Evolutionary conservation across 2,113 vertebrate species (phyloP), one percentile per base, ranked within the genome.

Genomic region (Sarotherodon lohbergeri): DNA sequence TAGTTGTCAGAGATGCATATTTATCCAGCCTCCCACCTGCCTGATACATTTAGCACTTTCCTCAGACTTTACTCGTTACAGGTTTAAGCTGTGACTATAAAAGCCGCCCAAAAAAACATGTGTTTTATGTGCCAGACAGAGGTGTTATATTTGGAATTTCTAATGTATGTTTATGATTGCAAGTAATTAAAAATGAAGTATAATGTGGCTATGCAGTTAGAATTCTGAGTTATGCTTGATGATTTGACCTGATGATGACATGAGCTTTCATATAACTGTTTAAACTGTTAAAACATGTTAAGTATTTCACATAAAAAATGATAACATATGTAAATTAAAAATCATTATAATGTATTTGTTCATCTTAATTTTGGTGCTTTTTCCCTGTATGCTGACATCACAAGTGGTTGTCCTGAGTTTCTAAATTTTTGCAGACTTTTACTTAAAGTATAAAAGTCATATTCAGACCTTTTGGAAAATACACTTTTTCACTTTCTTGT

Each of bases 1-100:
- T 63, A 73, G 55, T 59, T 85, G 5, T 68, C 81, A 90, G 83
- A 92, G 87, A 48, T 83, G 50, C 63, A 82, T 84, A 55, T 57
- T 73, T 22, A 63, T 16, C 12, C 66, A 41, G 17, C 84, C 61
- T 59, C 24, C 66, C 83, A 88, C 81, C 68, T 52, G 81, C 54
- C 81, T 8, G 27, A 82, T 68, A 41, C 32, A 87, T 89, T 89
- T 88, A 86, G 22, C 54, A 56, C 29, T 14, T 84, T 86, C 46
- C 52, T 83, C 56, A 22, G 55, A 89, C 32, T 73, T 57, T 9
- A 46, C 56, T 88, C 32, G 59, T 85, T 34, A 88, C 24, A 56
- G 82, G 84, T 87, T 80, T 82, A 88, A 80, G 57, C 63, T 85
- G 78, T 66, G 22, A 84, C 81, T 9, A 57, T 83, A 17, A 36